These are phyloP conservation scores for Chloropsis hardwickii DNA, from an alignment of 2,113 vertebrate genomes.

Conservation along the genomic window DNA sequence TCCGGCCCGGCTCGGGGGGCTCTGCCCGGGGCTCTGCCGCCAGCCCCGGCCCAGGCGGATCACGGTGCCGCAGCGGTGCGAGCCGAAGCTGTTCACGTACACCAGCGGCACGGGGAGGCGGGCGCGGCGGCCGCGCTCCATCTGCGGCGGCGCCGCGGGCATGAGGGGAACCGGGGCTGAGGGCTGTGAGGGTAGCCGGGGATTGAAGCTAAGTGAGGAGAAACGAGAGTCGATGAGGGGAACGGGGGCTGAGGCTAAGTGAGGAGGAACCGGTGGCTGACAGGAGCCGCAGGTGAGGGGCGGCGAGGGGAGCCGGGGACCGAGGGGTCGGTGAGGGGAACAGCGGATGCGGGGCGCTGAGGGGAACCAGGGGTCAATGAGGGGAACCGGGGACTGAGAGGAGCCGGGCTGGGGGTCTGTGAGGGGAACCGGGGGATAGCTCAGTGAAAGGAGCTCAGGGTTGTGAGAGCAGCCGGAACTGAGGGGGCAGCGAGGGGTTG, in stretches of 20 bases:
- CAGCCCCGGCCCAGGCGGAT: background rate
- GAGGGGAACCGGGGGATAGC: background rate
- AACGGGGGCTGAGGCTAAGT: rapidly evolving
- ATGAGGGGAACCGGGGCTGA: background rate
- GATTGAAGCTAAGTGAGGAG: background rate
- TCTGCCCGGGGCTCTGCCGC: background rate
- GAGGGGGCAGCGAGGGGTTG: background rate
- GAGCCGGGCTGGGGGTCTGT: no score
- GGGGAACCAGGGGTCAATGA: background rate
- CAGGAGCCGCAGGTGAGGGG: background rate
- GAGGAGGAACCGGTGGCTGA: rapidly evolving
- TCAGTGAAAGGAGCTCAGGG: background rate
- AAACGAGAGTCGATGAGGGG: rapidly evolving
- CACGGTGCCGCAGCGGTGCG: slow-evolving; percentile 36
- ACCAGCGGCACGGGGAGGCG: background rate
- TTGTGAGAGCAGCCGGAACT: background rate
- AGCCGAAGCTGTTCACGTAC: slow-evolving; percentile 62
- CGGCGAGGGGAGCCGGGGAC: background rate
- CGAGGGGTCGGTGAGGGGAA: background rate
- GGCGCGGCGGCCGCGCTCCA: background rate
- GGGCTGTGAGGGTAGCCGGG: background rate
- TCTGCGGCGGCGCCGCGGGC: background rate
- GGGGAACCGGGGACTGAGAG: background rate
- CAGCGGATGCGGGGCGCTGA: background rate
- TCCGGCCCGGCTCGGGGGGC: rapidly evolving